Base-by-base conservation (phyloP, 2,797 vertebrate genomes). In the Notoglanidium macrostoma region DNA sequence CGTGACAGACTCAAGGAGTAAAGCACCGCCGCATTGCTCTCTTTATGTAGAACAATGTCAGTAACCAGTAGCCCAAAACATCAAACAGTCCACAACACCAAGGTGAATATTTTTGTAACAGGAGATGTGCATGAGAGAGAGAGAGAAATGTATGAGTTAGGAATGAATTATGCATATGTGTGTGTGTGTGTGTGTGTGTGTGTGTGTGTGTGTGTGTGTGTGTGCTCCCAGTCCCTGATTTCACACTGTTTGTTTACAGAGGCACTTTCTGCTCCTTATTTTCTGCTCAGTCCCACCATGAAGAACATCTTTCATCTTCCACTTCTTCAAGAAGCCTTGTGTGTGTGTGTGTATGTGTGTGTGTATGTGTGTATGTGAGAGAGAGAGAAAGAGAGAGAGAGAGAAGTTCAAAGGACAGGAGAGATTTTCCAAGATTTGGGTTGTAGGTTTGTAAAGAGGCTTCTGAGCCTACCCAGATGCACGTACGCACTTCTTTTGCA, bases 251-350 rank as follows among this genome's bases (percentile, higher is more conserved):
- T 95, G 93, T 95, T 95, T 96, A 94, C 88, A 91, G 84, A 94
- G 91, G 67, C 92, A 88, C 92, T 94, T 90, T 90, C 70, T 73
- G 92, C 90, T 90, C 93, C 92, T 94, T 91, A 93, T 95, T 95
- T 95, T 95, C 93, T 95, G 92, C 94, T 94, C 92, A 88, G 90
- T 89, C 95, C 92, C 93, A 93, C 92, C 92, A 89, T 91, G 91
- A 92, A 93, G 93, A 92, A 90, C 93, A 89, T 72, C 94, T 95
- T 95, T 96, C 93, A 95, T 95, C 94, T 94, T 82, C 55, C 89
- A 85, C 74, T 44, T 88, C 90, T 32, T 26, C 51, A 21, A 23
- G 51, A 78, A 57, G 29, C 76, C 29, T 0, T 55, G 77, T 59
- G 77, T 79, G 77, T 57, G 77, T 57, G 32, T 57, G 51, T 61